phyloP scores from a whole-genome alignment of 2,888 invertebrate genomes.

The Pseudanteris insignis region DNA sequence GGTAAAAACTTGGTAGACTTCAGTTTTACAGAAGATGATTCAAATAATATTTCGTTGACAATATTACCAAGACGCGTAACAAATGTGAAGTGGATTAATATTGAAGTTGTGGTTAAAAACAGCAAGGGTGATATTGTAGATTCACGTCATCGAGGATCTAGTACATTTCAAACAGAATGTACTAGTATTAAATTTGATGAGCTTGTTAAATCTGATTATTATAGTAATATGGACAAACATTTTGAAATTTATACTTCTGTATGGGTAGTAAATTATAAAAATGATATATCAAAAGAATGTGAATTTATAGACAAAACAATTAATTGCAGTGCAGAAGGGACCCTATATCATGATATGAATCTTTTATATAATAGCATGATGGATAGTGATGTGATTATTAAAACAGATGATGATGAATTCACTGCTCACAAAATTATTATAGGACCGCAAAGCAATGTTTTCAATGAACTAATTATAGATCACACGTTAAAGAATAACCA shows the following conservation, averaged over 20 bases:
- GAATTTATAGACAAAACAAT: too few species aligned
- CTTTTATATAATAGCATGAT: background rate
- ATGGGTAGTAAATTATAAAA: background rate
- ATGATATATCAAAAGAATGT: background rate
- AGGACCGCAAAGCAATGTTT: conserved; percentile 1
- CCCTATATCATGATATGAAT: conserved; percentile 3
- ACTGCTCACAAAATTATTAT: conserved; percentile 9
- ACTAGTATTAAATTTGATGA: background rate
- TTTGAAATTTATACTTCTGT: conserved; percentile 7
- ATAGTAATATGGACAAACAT: background rate
- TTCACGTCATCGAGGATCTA: background rate
- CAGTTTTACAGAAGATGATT: conserved; percentile 2
- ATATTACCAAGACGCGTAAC: background rate
- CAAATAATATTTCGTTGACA: conserved; percentile 1
- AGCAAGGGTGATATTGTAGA: background rate
- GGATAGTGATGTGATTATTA: conserved; percentile 2
- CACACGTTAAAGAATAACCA: background rate
- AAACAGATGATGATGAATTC: background rate
- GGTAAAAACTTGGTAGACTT: conserved; percentile 2
- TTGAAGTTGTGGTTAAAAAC: conserved; percentile 10
- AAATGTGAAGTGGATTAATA: background rate
- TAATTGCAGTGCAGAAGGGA: background rate
- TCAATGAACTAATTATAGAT: background rate
- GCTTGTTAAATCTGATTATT: background rate
- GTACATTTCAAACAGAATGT: background rate